These are phyloP conservation scores for Pantherophis guttatus DNA, from an alignment of 2,113 vertebrate species.

Conservation along the genomic window DNA sequence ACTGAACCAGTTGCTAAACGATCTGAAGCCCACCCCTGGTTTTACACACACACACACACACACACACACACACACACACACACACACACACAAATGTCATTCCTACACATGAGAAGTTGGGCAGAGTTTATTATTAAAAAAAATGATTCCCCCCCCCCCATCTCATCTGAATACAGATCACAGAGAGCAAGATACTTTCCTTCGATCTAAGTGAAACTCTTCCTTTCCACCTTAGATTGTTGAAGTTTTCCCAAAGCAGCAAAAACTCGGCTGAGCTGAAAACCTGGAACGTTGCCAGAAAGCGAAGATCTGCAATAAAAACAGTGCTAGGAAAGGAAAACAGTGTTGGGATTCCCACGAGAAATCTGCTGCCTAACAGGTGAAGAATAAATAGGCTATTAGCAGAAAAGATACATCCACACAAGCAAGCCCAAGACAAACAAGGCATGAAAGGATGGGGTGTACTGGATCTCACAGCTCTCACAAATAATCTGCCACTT, in stretches of 20 bases:
- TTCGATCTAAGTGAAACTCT: not conserved
- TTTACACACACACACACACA: too few relatives aligned
- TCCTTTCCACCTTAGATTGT: not conserved
- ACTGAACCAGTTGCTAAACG: too few relatives aligned
- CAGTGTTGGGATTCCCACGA: accelerated
- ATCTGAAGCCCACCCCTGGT: too few relatives aligned
- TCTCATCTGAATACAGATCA: not conserved
- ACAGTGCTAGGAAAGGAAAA: not conserved
- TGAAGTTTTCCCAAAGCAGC: not conserved
- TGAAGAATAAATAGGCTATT: slow-evolving; percentile 1
- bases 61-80: too few relatives aligned
- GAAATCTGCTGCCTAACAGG: not conserved
- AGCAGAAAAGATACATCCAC: slow-evolving; percentile 16
- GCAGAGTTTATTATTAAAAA: not conserved
- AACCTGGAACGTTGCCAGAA: not conserved
- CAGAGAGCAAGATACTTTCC: accelerated
- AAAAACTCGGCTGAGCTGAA: not conserved
- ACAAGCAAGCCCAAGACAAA: not conserved
- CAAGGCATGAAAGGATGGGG: not conserved
- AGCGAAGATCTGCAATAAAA: not conserved
- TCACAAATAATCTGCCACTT: not conserved
- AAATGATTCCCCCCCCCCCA: not conserved
- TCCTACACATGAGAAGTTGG: not conserved
- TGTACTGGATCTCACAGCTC: not conserved
- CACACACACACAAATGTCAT: too few relatives aligned